Evolutionary conservation across 2,113 vertebrate genomes (phyloP), one percentile per base, ranked within the genome.

Genomic region (Suricata suricatta): DNA sequence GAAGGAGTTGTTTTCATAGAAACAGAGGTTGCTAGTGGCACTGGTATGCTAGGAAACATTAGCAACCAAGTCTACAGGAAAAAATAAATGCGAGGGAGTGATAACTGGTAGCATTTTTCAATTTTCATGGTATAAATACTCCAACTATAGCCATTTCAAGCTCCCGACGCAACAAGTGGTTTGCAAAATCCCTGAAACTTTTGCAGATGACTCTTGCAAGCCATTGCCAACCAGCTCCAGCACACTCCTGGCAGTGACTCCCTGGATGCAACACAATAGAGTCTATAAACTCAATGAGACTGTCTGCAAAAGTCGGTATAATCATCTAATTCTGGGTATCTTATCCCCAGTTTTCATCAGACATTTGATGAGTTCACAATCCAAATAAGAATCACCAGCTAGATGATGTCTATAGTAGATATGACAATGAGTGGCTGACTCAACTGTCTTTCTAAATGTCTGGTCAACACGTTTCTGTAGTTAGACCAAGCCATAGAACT

Each of bases 191-290:
- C 11, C 60, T 25, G 29, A 63, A 27, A 33, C 6, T 25, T 60
- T 92, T 41, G 8, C 29, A 79, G 9, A 10, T 35, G 25, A 31
- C 33, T 83, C 54, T 76, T 82, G 10, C 16, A 50, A 82, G 15
- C 0, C 0, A n/a, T 33, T 52, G 0, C 13, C 17, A 63, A 68
- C 14, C 64, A 72, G 17, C 9, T 21, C 3, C 5, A 47, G 3
- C 25, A 19, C n/a, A 31, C 10, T 69, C 57, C 17, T 87, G 23
- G 2, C 21, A 66, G 4, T 68, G 57, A 4, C 21, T 4, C 38
- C 15, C 17, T 88, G 21, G 14, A 0, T 60, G 23, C 50, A 15
- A 31, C n/a, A 1, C 60, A n/a, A 15, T 2, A 14, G 17, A 35
- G 82, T 69, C 31, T n/a, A 7, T n/a, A 84, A 41, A 60, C 3